Evolutionary conservation across 2,113 vertebrate species (phyloP).

Genomic region (Puffinus mauretanicus): DNA sequence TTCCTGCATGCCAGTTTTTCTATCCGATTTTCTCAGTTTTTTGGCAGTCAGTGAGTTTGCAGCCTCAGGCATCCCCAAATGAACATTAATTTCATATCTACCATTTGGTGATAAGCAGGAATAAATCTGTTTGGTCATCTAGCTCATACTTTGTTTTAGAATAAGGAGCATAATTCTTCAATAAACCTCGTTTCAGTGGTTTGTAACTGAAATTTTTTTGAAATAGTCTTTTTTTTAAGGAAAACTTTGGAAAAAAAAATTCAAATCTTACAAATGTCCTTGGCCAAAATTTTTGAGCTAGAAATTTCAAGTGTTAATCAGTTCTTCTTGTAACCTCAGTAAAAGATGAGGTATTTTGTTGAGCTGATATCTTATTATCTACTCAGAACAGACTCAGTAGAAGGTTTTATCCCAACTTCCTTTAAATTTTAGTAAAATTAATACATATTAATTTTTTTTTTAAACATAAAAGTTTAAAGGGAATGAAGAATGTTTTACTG

Average conservation of each 20-base stretch:
- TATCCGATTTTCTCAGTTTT: neutral
- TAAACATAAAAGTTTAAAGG: neutral
- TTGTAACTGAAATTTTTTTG: neutral
- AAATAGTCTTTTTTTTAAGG: neutral
- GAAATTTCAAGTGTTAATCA: neutral
- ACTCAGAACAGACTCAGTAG: neutral
- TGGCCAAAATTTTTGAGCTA: neutral
- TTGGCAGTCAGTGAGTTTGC: neutral
- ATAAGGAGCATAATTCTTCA: neutral
- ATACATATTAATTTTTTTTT: neutral
- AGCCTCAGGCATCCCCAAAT: neutral
- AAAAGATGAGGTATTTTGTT: neutral
- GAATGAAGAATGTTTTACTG: neutral
- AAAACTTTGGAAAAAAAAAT: neutral
- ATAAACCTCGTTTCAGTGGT: neutral
- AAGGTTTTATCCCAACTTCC: neutral
- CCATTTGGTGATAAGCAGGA: accelerated
- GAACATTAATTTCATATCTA: neutral
- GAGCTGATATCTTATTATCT: neutral
- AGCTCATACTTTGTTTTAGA: neutral
- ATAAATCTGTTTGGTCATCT: neutral
- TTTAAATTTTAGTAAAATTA: neutral
- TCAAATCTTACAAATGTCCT: neutral
- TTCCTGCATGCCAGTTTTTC: neutral
- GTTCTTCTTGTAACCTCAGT: neutral